These are phyloP conservation scores for Oncorhynchus keta DNA, from an alignment of 2,113 vertebrate genomes.

Conservation along the genomic window DNA sequence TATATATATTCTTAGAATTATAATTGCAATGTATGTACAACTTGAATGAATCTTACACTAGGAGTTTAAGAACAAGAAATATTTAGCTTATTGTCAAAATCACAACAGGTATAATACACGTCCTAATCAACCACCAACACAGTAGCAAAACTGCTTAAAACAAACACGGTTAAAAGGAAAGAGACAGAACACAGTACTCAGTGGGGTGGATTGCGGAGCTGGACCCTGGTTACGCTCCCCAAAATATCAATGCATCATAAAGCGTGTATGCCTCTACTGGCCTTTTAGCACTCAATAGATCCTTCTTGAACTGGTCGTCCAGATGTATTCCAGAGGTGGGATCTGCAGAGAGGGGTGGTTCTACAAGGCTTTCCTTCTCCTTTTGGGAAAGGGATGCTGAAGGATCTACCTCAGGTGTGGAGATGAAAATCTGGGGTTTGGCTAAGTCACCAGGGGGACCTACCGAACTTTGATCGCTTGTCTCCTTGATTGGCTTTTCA, in stretches of 20 bases:
- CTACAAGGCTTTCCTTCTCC: slow-evolving; percentile 62
- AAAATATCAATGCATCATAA: slow-evolving; percentile 81
- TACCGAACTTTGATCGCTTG: slow-evolving; percentile 56
- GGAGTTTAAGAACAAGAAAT: too few species aligned
- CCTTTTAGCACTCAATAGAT: slow-evolving; percentile 86
- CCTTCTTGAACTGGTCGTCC: slow-evolving; percentile 69
- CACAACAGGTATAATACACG: neutral
- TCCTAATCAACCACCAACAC: neutral
- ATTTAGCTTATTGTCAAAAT: neutral
- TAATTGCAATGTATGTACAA: too few species aligned
- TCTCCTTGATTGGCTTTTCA: slow-evolving; percentile 25
- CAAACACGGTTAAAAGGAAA: slow-evolving; percentile 8
- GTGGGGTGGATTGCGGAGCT: slow-evolving; percentile 52
- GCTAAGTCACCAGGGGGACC: slow-evolving; percentile 46
- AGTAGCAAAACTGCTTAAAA: neutral
- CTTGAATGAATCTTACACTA: too few species aligned
- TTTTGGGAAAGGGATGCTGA: slow-evolving; percentile 63
- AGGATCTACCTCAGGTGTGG: slow-evolving; percentile 57
- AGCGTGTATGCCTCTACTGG: slow-evolving; percentile 91
- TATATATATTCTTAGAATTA: neutral
- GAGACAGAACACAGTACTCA: slow-evolving; percentile 31
- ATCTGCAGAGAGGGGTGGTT: slow-evolving; percentile 60
- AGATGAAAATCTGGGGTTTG: slow-evolving; percentile 62
- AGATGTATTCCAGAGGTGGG: slow-evolving; percentile 65
- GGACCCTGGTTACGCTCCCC: slow-evolving; percentile 47